Evolutionary conservation across 2,113 vertebrate genomes (phyloP).

Genomic region (Laticauda laticaudata): DNA sequence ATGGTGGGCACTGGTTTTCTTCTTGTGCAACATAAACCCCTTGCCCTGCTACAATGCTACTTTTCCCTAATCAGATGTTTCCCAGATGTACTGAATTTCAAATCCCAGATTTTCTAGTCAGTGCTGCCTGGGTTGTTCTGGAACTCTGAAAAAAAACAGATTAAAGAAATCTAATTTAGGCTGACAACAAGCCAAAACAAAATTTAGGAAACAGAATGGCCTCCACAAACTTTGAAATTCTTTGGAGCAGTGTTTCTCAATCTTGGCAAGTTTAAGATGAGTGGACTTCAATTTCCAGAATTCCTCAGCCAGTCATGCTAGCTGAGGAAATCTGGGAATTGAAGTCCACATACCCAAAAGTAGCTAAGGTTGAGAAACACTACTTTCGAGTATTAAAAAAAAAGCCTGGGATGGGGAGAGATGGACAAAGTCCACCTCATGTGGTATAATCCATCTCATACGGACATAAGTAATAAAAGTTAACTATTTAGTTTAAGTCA

Average conservation of each 20-base stretch:
- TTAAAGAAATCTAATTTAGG: neutral
- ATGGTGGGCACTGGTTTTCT: neutral
- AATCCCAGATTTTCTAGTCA: neutral
- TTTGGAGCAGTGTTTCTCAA: neutral
- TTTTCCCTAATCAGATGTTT: neutral
- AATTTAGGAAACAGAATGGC: conserved; percentile 16
- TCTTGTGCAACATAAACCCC: neutral
- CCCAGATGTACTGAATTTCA: neutral
- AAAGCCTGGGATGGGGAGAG: neutral
- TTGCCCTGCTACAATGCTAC: neutral
- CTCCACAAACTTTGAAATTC: neutral
- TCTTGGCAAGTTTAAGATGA: neutral
- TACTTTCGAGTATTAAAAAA: neutral
- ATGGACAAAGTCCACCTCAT: neutral
- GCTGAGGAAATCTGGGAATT: neutral
- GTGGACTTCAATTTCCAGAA: neutral
- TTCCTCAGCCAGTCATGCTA: neutral
- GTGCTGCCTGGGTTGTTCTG: neutral
- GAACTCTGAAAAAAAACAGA: neutral
- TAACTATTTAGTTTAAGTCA: conserved; percentile 9
- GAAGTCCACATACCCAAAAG: neutral
- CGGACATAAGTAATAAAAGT: neutral
- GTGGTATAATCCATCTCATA: neutral
- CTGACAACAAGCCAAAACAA: neutral
- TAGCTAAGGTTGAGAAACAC: neutral